Base-by-base conservation (phyloP, 2,888 invertebrate species). In the Leptinotarsa peninsularis region DNA sequence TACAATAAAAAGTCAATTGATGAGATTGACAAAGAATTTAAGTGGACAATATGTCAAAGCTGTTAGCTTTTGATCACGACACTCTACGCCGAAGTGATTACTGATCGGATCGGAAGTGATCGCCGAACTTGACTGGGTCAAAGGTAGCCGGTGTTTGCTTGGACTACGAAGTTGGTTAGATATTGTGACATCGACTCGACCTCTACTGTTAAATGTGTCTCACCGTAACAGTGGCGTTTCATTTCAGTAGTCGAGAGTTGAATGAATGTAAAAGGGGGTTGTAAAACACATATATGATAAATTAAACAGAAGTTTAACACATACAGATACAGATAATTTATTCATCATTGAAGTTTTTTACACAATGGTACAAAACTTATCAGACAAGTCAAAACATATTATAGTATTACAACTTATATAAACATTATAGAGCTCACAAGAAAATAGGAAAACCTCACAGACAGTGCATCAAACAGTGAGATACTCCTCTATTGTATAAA, bases 31-130 rank as follows among this genome's bases (percentile, higher is more conserved):
- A 81, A 79, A 77, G 79, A 76, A 81, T 80, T 80, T 81, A 82
- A 81, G 80, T 77, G 82, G 78, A 78, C 80, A 80, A 81, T 82
- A 80, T 76, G 79, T 82, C 82, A 75, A 69, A 79, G 76, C 78
- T 79, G 81, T 79, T 80, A 78, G 69, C 72, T 80, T 79, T 76
- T 81, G 80, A 81, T 81, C 81, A 79, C 43, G 73, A 75, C 17
- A 56, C 43, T 56, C 13, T 23, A n/a, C 66, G 52, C 70, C n/a
- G 33, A 70, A 71, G 58, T 69, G 23, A 58, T 23, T 58, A 58
- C 73, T 63, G 74, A 21, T 49, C 43, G 66, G 54, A 27, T 66
- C 69, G 73, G 27, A 73, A 75, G 77, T 78, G 80, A 81, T 81
- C 79, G 77, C 80, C 50, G 77, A 75, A 80, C 77, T 76, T 72